These are phyloP conservation scores for Ondatra zibethicus DNA, from an alignment of 2,113 vertebrate species.

Conservation along the genomic window DNA sequence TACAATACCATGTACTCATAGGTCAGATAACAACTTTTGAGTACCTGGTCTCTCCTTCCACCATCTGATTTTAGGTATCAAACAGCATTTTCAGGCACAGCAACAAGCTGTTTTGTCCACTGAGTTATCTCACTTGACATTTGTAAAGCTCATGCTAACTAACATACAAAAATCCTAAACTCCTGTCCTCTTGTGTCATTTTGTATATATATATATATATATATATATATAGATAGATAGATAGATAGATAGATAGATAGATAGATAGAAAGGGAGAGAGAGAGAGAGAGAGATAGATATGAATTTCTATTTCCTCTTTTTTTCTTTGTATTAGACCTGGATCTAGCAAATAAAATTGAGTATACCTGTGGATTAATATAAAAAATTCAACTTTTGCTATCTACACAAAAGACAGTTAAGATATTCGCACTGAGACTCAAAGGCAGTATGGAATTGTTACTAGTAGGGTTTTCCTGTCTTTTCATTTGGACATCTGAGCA, in stretches of 20 bases:
- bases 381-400: not conserved
- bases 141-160: not conserved
- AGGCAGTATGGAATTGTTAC: not conserved
- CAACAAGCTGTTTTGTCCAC: not conserved
- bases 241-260: too few relatives aligned
- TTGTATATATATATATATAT: not conserved
- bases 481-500: not conserved
- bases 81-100: not conserved
- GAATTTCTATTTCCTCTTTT: not conserved
- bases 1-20: rapidly evolving
- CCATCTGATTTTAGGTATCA: too few relatives aligned
- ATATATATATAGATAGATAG: too few relatives aligned
- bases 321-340: not conserved
- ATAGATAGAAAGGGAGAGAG: too few relatives aligned
- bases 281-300: too few relatives aligned
- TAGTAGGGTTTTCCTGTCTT: not conserved
- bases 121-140: not conserved
- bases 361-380: not conserved
- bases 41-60: not conserved
- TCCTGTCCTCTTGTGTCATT: not conserved
- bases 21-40: too few relatives aligned
- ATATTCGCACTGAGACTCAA: not conserved
- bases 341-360: not conserved
- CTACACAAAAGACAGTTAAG: not conserved
- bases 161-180: not conserved